Conservation (phyloP, 2,888 invertebrate species). For the Erannis defoliaria region DNA sequence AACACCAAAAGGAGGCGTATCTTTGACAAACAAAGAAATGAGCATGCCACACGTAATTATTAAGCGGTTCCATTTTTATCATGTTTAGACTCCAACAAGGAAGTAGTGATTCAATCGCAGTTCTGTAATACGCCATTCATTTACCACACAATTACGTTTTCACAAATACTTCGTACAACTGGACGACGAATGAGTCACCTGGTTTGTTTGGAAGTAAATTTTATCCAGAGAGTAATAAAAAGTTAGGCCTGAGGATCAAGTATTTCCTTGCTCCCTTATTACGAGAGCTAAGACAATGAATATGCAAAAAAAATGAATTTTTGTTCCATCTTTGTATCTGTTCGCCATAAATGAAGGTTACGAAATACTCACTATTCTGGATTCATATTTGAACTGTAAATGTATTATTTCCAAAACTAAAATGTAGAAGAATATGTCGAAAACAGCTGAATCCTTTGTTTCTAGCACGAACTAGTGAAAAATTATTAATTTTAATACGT, state of each 20-base stretch:
- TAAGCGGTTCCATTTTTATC: slow-evolving; percentile 8
- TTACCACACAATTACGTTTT: slow-evolving; percentile 70
- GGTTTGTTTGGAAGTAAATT: slow-evolving; percentile 48
- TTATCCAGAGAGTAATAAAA: slow-evolving; percentile 9
- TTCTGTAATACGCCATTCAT: slow-evolving; percentile 73
- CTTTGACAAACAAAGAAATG: slow-evolving; percentile 60
- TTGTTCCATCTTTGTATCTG: slow-evolving; percentile 74
- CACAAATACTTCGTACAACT: slow-evolving; percentile 68
- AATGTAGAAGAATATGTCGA: slow-evolving; percentile 62
- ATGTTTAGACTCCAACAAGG: slow-evolving; percentile 39
- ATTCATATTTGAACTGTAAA: slow-evolving; percentile 89
- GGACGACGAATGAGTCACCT: slow-evolving; percentile 80
- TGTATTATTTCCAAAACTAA: slow-evolving; percentile 70
- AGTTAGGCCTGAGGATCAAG: slow-evolving; percentile 4
- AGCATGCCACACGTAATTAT: slow-evolving; percentile 7
- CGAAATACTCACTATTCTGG: slow-evolving; percentile 94
- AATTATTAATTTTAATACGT: slow-evolving; percentile 76
- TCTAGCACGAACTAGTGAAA: slow-evolving; percentile 79
- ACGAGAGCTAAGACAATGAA: slow-evolving; percentile 67
- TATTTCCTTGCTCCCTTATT: slow-evolving; percentile 38
- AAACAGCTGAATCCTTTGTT: slow-evolving; percentile 77
- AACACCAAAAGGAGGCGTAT: slow-evolving; percentile 65
- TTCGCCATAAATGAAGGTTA: slow-evolving; percentile 61
- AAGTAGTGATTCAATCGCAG: slow-evolving; percentile 60
- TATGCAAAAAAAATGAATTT: slow-evolving; percentile 71